phyloP scores from a whole-genome alignment of 2,113 vertebrate species.

The Zosterops lateralis region DNA sequence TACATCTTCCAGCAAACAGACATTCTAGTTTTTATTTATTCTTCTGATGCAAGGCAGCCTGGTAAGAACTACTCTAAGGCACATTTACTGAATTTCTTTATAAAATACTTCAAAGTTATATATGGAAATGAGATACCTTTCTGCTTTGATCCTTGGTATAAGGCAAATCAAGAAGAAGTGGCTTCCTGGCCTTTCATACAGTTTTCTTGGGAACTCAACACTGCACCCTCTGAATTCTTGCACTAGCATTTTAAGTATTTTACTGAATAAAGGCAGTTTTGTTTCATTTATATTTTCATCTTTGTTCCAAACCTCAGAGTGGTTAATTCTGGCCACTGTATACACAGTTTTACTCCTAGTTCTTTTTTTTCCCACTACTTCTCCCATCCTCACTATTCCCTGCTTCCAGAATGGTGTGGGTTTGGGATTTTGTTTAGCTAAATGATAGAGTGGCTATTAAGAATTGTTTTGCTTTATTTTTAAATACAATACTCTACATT shows the following conservation, averaged over 20 bases:
- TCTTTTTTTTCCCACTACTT: not conserved
- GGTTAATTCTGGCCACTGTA: not conserved
- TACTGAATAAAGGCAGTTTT: not conserved
- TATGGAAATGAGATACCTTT: constrained; percentile 23
- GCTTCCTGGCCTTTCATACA: not conserved
- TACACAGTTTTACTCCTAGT: not conserved
- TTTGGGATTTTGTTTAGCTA: not conserved
- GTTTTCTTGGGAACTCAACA: constrained; percentile 8
- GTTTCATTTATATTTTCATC: constrained; percentile 18
- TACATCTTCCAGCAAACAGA: not conserved
- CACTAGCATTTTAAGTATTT: not conserved
- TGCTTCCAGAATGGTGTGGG: not conserved
- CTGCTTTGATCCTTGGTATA: constrained; percentile 8
- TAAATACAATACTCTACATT: constrained; percentile 35
- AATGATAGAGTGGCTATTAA: not conserved
- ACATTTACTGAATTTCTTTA: constrained; percentile 3
- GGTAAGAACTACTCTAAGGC: not conserved
- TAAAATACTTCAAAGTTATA: constrained; percentile 28
- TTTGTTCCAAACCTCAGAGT: constrained; percentile 1
- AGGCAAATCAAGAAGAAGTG: not conserved
- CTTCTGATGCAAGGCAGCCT: not conserved
- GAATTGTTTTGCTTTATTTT: constrained; percentile 18
- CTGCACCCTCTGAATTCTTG: not conserved
- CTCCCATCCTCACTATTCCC: not conserved
- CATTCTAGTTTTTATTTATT: not conserved